phyloP scores from a whole-genome alignment of 2,888 invertebrate species.

The Desoria tigrina region DNA sequence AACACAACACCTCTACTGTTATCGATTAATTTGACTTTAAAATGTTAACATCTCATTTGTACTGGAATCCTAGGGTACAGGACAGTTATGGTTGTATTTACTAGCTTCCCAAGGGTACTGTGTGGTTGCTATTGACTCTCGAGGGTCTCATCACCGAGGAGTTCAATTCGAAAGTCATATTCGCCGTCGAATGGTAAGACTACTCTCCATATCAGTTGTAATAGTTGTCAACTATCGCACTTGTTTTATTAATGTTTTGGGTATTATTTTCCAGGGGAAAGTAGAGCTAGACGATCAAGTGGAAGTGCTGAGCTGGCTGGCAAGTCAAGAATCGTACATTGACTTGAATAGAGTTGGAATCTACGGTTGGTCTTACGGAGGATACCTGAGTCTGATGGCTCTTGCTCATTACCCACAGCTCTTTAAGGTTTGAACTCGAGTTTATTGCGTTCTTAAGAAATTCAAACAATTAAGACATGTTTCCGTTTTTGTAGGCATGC shows the following conservation, averaged over 20 bases:
- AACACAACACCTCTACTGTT: slow-evolving; percentile 8
- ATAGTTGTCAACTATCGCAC: too few species aligned
- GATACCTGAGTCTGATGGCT: slow-evolving; percentile 93
- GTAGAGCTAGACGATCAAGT: slow-evolving; percentile 94
- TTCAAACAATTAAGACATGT: too few species aligned
- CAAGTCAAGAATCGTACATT: slow-evolving; percentile 80
- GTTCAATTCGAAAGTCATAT: slow-evolving; percentile 88
- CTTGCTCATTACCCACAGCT: slow-evolving; percentile 87
- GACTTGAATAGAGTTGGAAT: slow-evolving; percentile 91
- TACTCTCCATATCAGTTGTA: too few species aligned
- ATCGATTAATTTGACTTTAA: slow-evolving; percentile 1
- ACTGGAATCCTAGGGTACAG: slow-evolving; percentile 68
- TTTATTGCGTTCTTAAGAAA: too few species aligned
- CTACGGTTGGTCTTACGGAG: slow-evolving; percentile 99
- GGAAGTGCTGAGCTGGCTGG: slow-evolving; percentile 84
- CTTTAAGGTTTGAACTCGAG: slow-evolving; percentile 88
- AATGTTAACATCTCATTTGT: not conserved
- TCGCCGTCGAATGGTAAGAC: slow-evolving; percentile 72
- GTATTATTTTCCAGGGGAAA: slow-evolving; percentile 66
- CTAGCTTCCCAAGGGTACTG: slow-evolving; percentile 93
- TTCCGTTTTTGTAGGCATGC: slow-evolving; percentile 64
- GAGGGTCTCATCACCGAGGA: slow-evolving; percentile 93
- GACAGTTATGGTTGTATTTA: slow-evolving; percentile 91
- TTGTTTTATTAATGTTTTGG: too few species aligned
- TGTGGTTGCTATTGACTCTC: slow-evolving; percentile 90